Base-by-base conservation (phyloP, 2,888 invertebrate species). In the Formica aserva region DNA sequence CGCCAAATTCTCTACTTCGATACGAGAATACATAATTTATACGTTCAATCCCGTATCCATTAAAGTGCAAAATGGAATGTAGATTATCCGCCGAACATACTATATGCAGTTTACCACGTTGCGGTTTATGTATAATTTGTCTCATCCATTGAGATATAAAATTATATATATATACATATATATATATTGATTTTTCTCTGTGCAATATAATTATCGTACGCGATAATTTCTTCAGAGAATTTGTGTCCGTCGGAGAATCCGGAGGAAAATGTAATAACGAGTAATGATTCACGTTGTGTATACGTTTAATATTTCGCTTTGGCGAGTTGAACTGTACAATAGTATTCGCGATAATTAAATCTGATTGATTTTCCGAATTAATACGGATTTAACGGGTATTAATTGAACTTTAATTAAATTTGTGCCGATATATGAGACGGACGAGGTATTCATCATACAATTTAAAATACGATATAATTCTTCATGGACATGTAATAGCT, bases 361-460 rank as follows among this genome's bases (percentile, higher is more conserved):
- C 87, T 82, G 89, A 87, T 88, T 87, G 85, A 89, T 89, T 66
- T 82, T 77, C 60, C 85, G 77, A 87, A 89, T 88, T 87, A 88
- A 88, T 89, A 87, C 88, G 65, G 26, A 32, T n/a, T 63, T 72
- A 84, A 84, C 87, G 80, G 83, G 85, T 82, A 80, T 87, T 89
- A 87, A 88, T 88, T 84, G 80, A 87, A 82, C 85, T 87, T 87
- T 85, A 82, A 88, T 88, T 82, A 86, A 87, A 87, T 84, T 80
- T 78, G 32, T 57, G 45, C 41, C 41, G 72, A 72, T 72, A 62
- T 60, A 65, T 60, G 82, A 77, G 66, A 77, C 55, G 63, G 38
- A 4, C 78, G 74, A 38, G 38, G 74, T 74, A 60, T 72, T 72
- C 45, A 57, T 80, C 74, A 52, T 52, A 32, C 35, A 55, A 83